Base-by-base conservation (phyloP, 2,888 invertebrate species). In the Andrena bucephala region DNA sequence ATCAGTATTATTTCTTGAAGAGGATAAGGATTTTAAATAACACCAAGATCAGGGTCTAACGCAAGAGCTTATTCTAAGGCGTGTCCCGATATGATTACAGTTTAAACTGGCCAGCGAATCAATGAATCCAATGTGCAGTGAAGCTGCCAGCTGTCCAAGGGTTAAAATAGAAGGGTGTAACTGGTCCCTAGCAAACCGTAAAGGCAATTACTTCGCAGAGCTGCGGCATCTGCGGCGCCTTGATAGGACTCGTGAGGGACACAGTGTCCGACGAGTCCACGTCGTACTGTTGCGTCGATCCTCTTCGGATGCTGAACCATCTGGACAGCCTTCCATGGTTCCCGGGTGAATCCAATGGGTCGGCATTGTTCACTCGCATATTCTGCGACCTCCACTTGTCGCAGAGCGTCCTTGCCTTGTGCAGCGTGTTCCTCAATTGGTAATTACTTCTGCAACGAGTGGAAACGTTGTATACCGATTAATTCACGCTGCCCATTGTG, bases 241-340 rank as follows among this genome's bases (percentile, higher is more conserved):
- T 94, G 77, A 92, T 88, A 16, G 94, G 93, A 60, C 93, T 93
- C 74, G 94, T 92, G 24, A 94, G 86, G n/a, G 92, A 94, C 76
- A 90, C 92, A 16, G 92, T 92, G 77, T 93, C 94, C 20, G 92
- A 93, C 20, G 85, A 89, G 84, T 94, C 96, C 83, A 96, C 96
- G 92, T 97, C 97, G 94, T 97, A 97, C 91, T 97, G 97, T 94
- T 97, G 97, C n/a, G 96, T 95, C 84, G 97, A 97, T 60, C 97
- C 97, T 82, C 98, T 95, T 57, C 98, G 95, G 85, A 98, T 97
- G 91, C 98, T 98, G 95, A 98, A 98, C 98, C 98, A 98, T 88
- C 98, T 95, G 48, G 98, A 97, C 66, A 98, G 95, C 77, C 97
- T 95, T 83, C 97, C 97, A 67, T 94, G 93, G 59, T 92, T 92